phyloP scores from a whole-genome alignment of 2,888 invertebrate species.

The Sinotaia quadrata region DNA sequence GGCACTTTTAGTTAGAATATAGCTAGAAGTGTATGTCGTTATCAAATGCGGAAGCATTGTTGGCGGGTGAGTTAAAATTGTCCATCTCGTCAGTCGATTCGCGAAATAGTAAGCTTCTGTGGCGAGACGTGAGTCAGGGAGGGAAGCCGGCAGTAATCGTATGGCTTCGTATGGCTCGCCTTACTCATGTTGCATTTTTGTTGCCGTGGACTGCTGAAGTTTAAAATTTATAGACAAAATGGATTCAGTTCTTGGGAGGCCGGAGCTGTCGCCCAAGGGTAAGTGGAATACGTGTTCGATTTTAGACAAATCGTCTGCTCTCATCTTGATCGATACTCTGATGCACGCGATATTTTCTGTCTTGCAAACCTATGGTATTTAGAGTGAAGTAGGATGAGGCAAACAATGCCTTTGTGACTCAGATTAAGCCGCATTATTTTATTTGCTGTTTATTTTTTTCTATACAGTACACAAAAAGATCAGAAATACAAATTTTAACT shows the following conservation, averaged over 20 bases:
- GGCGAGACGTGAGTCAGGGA: slow-evolving; percentile 29
- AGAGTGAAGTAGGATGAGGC: too few relatives aligned
- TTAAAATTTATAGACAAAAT: slow-evolving; percentile 29
- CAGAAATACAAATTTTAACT: too few relatives aligned
- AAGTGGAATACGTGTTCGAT: too few relatives aligned
- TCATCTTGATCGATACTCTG: too few relatives aligned
- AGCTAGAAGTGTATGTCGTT: not conserved
- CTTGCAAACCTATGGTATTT: too few relatives aligned
- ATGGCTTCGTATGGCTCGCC: not conserved
- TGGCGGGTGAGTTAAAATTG: slow-evolving; percentile 28
- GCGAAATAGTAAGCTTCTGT: slow-evolving; percentile 20
- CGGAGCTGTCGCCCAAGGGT: slow-evolving; percentile 48
- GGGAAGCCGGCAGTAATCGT: slow-evolving; percentile 17
- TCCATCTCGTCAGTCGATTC: not conserved
- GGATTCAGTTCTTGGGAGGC: slow-evolving; percentile 41
- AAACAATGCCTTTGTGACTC: too few relatives aligned
- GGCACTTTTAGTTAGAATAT: not conserved
- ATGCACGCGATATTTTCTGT: too few relatives aligned
- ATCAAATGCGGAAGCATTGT: not conserved
- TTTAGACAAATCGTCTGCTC: too few relatives aligned
- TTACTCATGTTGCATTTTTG: not conserved
- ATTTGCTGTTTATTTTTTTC: too few relatives aligned
- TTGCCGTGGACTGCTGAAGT: not conserved
- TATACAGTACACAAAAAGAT: too few relatives aligned
- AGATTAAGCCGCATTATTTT: too few relatives aligned